Base-by-base conservation (phyloP, 2,888 invertebrate species). In the Cataglyphis altisquamis region DNA sequence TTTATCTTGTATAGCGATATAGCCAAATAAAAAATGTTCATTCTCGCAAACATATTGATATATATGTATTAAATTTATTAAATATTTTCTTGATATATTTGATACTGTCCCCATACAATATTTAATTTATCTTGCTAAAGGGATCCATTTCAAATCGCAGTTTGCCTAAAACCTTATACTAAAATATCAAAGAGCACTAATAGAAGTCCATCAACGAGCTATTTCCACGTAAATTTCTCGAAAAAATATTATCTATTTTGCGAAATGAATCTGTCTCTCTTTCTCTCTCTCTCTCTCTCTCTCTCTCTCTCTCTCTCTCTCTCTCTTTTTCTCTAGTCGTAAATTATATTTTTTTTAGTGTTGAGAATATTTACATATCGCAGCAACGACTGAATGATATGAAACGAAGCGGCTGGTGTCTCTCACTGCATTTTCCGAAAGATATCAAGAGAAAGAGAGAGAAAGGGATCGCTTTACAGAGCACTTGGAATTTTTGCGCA, bases 401-500 rank as follows among this genome's bases (percentile, higher is more conserved):
- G 15, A 3, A 36, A n/a, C 55, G 29, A 77, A 25, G 9, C 25
- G 12, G 29, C 25, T 60, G n/a, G 18, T n/a, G 10, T 60, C 32
- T 57, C 67, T 57, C 12, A 25, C 25, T 60, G 78, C 36, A 60
- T 62, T 15, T 70, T 36, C 15, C 18, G 57, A 32, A 60, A 67
- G 10, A 67, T 18, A 78, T n/a, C 6, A 15, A 29, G n/a, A 55
- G 18, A 41, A 3, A 32, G 57, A 25, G 15, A 15, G n/a, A 36
- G 39, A 55, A 25, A 12, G 67, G 32, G 67, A 84, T 83, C 86
- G 85, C 83, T 84, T 83, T 78, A 84, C 81, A 68, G n/a, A 52
- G 86, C 78, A 73, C 85, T 82, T 75, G 67, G 82, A 78, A 84
- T 83, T 89, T 86, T 85, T 84, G 55, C 55, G 82, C 81, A 66